A percentile compares a stretch with the other conserved stretches of the same genome.
phyloP scores from a whole-genome alignment of 2,797 vertebrate genomes.

The Enteromius radiatus region DNA sequence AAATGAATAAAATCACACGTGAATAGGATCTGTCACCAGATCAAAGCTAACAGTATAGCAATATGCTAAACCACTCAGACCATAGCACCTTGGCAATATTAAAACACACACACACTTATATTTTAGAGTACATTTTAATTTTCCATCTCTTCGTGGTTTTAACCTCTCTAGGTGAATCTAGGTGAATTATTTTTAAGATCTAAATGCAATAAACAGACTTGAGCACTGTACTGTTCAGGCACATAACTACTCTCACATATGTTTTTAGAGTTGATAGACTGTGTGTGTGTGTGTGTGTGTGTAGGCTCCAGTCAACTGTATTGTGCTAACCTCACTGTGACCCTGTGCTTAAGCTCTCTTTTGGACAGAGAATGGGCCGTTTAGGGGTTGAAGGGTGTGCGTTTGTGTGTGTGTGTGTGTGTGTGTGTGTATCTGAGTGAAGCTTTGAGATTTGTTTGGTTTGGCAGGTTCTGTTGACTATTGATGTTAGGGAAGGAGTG shows the following conservation, averaged over 20 bases:
- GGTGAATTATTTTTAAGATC: constrained; percentile 24
- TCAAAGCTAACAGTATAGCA: background rate
- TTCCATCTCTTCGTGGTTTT: constrained; percentile 53
- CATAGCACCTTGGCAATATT: background rate
- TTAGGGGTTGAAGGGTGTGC: constrained; percentile 35
- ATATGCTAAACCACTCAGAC: background rate
- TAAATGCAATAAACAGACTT: constrained; percentile 69
- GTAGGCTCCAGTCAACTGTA: constrained; percentile 73
- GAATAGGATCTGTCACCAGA: background rate
- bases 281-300: constrained; percentile 55
- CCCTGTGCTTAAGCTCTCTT: constrained; percentile 64
- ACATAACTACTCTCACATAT: constrained; percentile 65
- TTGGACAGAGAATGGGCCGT: constrained; percentile 38
- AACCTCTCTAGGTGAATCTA: constrained; percentile 28
- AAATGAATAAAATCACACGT: too few species aligned
- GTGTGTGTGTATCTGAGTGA: constrained; percentile 39
- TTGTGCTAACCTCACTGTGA: constrained; percentile 80
- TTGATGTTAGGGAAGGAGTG: constrained; percentile 29
- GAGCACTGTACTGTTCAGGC: constrained; percentile 67
- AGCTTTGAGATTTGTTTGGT: constrained; percentile 47
- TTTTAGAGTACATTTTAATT: constrained; percentile 48
- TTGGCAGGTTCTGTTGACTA: constrained; percentile 49
- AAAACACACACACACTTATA: too few species aligned
- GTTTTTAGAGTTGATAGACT: constrained; percentile 82
- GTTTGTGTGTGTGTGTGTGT: constrained; percentile 20